Conservation (phyloP, 2,113 vertebrate genomes). For the Mohoua ochrocephala region DNA sequence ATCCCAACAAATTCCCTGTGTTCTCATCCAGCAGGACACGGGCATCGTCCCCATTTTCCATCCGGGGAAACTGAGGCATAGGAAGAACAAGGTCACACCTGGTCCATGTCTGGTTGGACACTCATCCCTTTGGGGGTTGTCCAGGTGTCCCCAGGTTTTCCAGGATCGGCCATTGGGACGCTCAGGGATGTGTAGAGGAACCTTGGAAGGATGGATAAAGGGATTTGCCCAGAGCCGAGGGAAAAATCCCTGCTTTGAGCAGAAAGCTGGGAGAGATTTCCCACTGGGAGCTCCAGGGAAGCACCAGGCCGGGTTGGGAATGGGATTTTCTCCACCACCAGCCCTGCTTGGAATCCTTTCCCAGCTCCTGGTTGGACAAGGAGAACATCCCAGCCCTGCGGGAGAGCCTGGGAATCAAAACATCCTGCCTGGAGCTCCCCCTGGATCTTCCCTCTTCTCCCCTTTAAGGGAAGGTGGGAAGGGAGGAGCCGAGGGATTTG, state of each 20-base stretch:
- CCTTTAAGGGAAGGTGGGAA: accelerated
- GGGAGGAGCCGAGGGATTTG: neutral
- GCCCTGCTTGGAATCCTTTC: neutral
- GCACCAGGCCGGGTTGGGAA: neutral
- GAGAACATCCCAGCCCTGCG: neutral
- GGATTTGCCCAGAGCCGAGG: neutral
- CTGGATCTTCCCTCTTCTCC: neutral
- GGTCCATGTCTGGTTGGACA: neutral
- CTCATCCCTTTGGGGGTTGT: neutral
- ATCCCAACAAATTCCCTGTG: neutral
- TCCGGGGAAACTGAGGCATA: neutral
- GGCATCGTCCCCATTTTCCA: neutral
- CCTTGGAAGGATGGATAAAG: neutral
- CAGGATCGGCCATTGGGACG: neutral
- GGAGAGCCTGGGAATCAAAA: neutral
- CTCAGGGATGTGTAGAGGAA: neutral
- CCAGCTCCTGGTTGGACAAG: neutral
- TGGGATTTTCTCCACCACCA: neutral
- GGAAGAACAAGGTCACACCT: neutral
- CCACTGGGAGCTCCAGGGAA: neutral
- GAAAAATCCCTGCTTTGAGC: neutral
- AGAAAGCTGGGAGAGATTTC: neutral
- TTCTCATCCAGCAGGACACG: neutral
- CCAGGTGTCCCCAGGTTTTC: neutral
- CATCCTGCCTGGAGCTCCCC: neutral